phyloP scores from a whole-genome alignment of 2,113 vertebrate species.

The Corythornis cristatus region DNA sequence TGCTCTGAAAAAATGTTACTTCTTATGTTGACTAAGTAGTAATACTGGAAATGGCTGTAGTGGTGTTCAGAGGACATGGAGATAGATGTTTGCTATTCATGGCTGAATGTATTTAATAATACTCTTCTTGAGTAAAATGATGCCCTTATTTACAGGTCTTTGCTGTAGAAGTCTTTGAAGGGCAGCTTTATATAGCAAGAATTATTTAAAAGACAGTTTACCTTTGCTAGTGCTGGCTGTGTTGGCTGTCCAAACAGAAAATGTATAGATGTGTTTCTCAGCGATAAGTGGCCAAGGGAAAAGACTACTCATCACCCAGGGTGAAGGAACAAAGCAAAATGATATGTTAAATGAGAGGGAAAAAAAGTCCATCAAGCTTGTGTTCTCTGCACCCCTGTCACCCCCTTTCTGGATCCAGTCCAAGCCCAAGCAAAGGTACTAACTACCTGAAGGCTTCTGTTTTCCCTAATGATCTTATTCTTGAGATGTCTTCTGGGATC shows the following conservation, averaged over 20 bases:
- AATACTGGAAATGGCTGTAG: background rate
- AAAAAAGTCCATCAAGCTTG: background rate
- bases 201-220: background rate
- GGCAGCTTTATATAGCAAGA: background rate
- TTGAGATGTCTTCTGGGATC: background rate
- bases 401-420: background rate
- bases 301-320: rapidly evolving
- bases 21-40: background rate
- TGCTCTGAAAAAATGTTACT: background rate
- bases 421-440: background rate
- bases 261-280: background rate
- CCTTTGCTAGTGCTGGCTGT: background rate
- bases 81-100: background rate
- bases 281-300: background rate
- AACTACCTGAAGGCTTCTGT: background rate
- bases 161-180: background rate
- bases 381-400: rapidly evolving
- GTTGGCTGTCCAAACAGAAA: background rate
- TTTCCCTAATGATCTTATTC: background rate
- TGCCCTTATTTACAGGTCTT: background rate
- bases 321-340: background rate
- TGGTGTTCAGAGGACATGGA: background rate
- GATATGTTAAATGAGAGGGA: background rate
- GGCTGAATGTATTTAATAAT: background rate
- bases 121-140: background rate